Evolutionary conservation across 2,888 invertebrate genomes (phyloP), one percentile per base, ranked within the genome.

Genomic region (Himalopsyche japonica): DNA sequence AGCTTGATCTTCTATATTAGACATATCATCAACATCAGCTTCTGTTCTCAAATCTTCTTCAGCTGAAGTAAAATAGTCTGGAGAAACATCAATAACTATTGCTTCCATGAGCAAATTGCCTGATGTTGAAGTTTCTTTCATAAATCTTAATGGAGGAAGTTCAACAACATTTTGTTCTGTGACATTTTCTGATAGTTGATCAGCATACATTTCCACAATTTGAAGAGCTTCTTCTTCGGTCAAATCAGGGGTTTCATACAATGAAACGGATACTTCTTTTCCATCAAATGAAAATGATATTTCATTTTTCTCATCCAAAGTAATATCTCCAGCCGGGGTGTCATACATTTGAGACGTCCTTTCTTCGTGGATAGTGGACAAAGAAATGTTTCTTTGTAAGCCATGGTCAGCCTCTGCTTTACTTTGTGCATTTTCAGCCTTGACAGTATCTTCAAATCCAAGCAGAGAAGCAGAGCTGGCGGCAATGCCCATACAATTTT

Each of bases 181-280:
- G 80, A 97, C 95, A 89, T 97, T 96, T 91, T 98, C 97, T 0
- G 97, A 97, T 84, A 97, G 92, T 90, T 98, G 97, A 89, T 98
- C 97, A 0, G 98, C 98, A 89, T 97, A 98, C 97, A 98, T 97
- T 93, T 98, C 97, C 0, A 97, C 96, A 88, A 98, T 97, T 91
- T 97, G 96, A 47, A 97, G 92, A 0, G 97, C 98, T 91, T 98
- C 97, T 90, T 97, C 97, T 90, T 98, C 97, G 0, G 97, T 98
- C 80, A 98, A 92, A 91, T 98, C 98, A 0, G 98, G 98, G 0
- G 98, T 98, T 91, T 98, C 98, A 88, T 97, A 98, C 3, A 98
- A 91, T 4, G 97, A 97, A 0, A 97, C 97, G 0, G 97, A 97
- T 0, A 97, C 97, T 91, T 98, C 97, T 91, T 97, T 97, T 3